Evolutionary conservation across 2,797 vertebrate genomes (phyloP), one percentile per base, ranked within the genome.

Genomic region (Ambastaia sidthimunki): DNA sequence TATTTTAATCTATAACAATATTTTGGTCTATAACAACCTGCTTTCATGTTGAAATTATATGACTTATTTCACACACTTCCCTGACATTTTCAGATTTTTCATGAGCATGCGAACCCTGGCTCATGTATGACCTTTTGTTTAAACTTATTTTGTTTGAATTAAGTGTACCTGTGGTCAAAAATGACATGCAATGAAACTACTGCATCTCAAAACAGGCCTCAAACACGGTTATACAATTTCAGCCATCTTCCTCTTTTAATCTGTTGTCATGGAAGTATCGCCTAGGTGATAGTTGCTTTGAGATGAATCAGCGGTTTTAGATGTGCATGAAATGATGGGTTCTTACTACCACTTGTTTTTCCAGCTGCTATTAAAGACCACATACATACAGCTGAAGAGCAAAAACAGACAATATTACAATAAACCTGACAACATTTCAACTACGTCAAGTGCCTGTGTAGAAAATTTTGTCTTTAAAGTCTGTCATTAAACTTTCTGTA

Each of bases 241-340:
- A 25, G 31, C 68, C 76, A 81, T 65, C 78, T 48, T 13, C 0
- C 76, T 28, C 3, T 25, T 77, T 66, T 66, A 85, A 74, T 52
- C 44, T 68, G 75, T 73, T 83, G 84, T 91, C 88, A 84, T 67
- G 87, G 82, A 91, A 85, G 85, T 76, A 89, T 88, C 87, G 85
- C 87, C 88, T 60, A 13, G 88, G 86, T 85, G 80, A 90, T 85
- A 9, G 90, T 89, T 90, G 87, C 87, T 44, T 81, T 66, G 87
- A 85, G 67, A 87, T 92, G 91, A 94, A 85, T 93, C 90, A 90
- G 92, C 91, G 6, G 81, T 89, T 89, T 62, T 74, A 80, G 18
- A 31, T 31, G 25, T 60, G 3, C 10, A 11, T 66, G 19, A 63
- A 69, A 74, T 37, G n/a, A 74, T 7, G 23, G 37, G 5, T 31